These are phyloP conservation scores for Mustelus asterias DNA, from an alignment of 2,113 vertebrate genomes.

Conservation along the genomic window DNA sequence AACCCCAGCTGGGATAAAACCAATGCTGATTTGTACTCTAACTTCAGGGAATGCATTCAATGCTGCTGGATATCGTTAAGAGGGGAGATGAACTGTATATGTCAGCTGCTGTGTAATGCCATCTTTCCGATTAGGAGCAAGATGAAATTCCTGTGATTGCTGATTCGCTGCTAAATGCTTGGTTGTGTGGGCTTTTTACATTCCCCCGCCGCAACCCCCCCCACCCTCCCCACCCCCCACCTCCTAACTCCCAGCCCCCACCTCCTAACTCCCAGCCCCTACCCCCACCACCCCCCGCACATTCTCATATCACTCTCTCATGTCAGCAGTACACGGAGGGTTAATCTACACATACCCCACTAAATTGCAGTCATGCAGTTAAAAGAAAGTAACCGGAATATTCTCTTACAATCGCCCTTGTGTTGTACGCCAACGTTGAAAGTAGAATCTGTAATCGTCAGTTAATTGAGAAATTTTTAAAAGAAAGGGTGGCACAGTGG, in stretches of 20 bases:
- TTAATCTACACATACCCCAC: neutral
- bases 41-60: slow-evolving; percentile 77
- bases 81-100: slow-evolving; percentile 57
- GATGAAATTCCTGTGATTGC: slow-evolving; percentile 63
- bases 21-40: slow-evolving; percentile 88
- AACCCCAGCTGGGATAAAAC: slow-evolving; percentile 92
- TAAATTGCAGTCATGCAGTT: no score
- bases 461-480: neutral
- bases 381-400: neutral
- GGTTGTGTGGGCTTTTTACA: slow-evolving; percentile 55
- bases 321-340: neutral
- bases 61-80: slow-evolving; percentile 65
- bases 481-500: neutral
- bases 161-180: slow-evolving; percentile 65
- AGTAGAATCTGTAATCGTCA: neutral
- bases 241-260: no score
- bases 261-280: slow-evolving; percentile 38
- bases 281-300: slow-evolving; percentile 36
- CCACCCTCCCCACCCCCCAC: slow-evolving; percentile 30
- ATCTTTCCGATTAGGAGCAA: slow-evolving; percentile 57
- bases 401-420: neutral
- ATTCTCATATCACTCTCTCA: neutral
- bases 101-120: slow-evolving; percentile 54
- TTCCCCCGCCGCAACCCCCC: slow-evolving; percentile 41
- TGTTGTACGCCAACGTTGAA: neutral